Evolutionary conservation across 2,888 invertebrate genomes (phyloP).

Genomic region (Drosophila ochracea): DNA sequence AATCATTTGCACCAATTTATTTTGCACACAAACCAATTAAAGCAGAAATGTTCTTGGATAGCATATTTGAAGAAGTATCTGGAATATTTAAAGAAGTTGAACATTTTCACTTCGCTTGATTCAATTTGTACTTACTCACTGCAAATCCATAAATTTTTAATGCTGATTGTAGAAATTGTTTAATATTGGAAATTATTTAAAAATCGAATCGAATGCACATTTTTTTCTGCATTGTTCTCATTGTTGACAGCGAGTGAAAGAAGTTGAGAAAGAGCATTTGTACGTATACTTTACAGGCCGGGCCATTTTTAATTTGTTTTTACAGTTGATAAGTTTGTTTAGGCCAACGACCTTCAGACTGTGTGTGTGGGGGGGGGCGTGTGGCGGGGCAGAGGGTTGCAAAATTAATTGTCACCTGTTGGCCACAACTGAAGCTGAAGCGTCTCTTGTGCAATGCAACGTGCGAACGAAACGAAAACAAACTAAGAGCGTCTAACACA

Average conservation of each 20-base stretch:
- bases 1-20: neutral
- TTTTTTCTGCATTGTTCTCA: neutral
- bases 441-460: conserved; percentile 46
- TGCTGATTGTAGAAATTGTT: neutral
- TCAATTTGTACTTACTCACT: neutral
- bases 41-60: neutral
- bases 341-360: conserved; percentile 30
- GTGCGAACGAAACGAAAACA: conserved; percentile 31
- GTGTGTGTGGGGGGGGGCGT: neutral
- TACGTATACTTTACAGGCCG: neutral
- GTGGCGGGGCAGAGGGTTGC: neutral
- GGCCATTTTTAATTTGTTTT: neutral
- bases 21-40: neutral
- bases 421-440: neutral
- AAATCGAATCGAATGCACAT: neutral
- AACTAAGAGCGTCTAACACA: conserved; percentile 13
- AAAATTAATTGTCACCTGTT: conserved; percentile 29
- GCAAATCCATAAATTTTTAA: neutral
- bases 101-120: neutral
- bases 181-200: neutral
- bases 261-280: neutral
- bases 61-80: too few relatives aligned
- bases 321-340: neutral
- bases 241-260: neutral
- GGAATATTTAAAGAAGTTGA: neutral